A percentile compares a stretch with the other conserved stretches of the same genome.
Evolutionary conservation across 1,140 invertebrate species (phyloP).

Genomic region (Tetraneura akinire): DNA sequence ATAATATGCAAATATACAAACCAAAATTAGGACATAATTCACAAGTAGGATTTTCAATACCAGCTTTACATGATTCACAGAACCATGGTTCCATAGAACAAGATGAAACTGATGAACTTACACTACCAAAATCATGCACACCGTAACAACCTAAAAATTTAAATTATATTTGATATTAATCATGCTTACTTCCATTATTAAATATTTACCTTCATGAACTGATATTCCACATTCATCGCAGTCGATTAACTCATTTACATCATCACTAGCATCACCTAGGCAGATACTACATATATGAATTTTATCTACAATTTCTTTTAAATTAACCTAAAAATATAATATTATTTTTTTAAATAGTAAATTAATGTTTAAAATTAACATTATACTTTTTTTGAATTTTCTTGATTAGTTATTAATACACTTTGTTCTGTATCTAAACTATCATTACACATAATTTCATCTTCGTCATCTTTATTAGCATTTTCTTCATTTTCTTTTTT

Average conservation of each 20-base stretch:
- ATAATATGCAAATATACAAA: constrained; percentile 55
- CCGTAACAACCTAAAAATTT: constrained; percentile 80
- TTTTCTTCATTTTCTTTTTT: constrained; percentile 58
- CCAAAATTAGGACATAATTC: constrained; percentile 83
- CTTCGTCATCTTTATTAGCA: constrained; percentile 60
- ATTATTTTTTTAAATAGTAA: constrained; percentile 2
- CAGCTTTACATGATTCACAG: constrained; percentile 95
- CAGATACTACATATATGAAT: constrained; percentile 89
- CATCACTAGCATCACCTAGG: constrained; percentile 87
- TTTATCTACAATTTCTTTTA: constrained; percentile 55
- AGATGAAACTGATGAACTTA: constrained; percentile 85
- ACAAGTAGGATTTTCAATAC: constrained; percentile 80
- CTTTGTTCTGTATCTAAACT: constrained; percentile 56
- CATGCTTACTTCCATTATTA: neutral
- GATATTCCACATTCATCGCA: constrained; percentile 95
- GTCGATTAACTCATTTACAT: constrained; percentile 93
- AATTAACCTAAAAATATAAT: constrained; percentile 57
- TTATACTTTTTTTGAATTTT: constrained; percentile 63
- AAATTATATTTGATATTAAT: neutral
- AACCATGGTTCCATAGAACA: constrained; percentile 97
- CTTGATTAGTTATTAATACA: constrained; percentile 60
- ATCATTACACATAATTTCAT: constrained; percentile 58
- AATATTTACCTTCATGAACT: constrained; percentile 83
- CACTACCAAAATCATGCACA: constrained; percentile 88
- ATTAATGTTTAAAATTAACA: neutral